Evolutionary conservation across 2,113 vertebrate species (phyloP).

Genomic region (Caretta caretta): DNA sequence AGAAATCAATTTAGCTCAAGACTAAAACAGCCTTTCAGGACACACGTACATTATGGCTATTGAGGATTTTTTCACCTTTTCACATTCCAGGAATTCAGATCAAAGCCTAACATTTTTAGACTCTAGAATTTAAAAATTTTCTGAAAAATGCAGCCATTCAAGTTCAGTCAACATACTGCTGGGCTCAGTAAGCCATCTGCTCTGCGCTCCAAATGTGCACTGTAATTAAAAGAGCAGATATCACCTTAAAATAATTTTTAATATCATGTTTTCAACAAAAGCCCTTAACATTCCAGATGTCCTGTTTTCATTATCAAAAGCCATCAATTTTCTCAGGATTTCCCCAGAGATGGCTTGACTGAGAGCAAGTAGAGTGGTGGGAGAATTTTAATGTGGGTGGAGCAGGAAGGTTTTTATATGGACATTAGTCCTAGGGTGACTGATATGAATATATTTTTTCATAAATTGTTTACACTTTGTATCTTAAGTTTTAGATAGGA

Average conservation of each 20-base stretch:
- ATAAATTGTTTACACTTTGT: neutral
- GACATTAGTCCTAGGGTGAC: neutral
- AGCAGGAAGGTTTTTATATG: neutral
- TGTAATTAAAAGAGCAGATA: neutral
- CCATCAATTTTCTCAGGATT: neutral
- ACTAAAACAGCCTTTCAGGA: neutral
- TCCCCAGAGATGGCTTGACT: neutral
- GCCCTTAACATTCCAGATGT: neutral
- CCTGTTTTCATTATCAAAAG: conserved; percentile 18
- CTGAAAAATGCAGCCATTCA: neutral
- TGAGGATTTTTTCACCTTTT: neutral
- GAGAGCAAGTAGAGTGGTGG: neutral
- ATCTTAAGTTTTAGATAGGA: neutral
- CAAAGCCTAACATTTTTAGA: neutral
- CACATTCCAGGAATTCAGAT: neutral
- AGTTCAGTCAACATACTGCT: neutral
- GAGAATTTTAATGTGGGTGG: neutral
- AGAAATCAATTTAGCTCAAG: neutral
- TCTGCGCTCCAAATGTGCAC: neutral
- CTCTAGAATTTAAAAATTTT: neutral
- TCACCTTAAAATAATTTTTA: conserved; percentile 9
- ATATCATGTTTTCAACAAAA: neutral
- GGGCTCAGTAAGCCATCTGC: neutral
- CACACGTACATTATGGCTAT: neutral
- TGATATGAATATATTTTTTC: neutral